Evolutionary conservation across 2,113 vertebrate species (phyloP).

Genomic region (Dicaeum eximium): DNA sequence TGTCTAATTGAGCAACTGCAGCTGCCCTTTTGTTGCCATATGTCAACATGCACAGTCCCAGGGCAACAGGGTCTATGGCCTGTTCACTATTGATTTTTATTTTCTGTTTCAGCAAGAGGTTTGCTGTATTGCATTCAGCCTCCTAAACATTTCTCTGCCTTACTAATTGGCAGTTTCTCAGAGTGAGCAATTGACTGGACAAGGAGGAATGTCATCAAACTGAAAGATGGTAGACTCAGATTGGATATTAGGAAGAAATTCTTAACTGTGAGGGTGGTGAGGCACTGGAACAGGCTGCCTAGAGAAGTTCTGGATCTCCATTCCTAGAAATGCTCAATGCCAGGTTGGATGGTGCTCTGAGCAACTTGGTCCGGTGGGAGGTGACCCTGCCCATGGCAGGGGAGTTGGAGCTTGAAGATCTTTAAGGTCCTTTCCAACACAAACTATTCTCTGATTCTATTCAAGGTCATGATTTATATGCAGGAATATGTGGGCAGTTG

Average conservation of each 20-base stretch:
- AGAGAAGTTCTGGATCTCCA: not conserved
- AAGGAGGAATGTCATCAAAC: not conserved
- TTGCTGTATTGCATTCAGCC: not conserved
- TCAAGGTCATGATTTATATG: not conserved
- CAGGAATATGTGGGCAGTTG: not conserved
- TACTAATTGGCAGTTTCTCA: not conserved
- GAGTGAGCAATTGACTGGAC: not conserved
- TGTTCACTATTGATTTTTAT: not conserved
- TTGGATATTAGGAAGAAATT: not conserved
- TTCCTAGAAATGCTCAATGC: not conserved
- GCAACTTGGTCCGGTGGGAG: not conserved
- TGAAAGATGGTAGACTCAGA: not conserved
- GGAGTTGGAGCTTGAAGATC: not conserved
- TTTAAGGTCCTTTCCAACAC: not conserved
- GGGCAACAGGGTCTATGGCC: not conserved
- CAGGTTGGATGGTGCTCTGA: not conserved
- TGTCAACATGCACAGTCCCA: not conserved
- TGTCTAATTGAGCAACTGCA: not conserved
- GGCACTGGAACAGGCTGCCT: not conserved
- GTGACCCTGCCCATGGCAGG: not conserved
- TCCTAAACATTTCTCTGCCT: not conserved
- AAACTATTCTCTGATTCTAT: not conserved
- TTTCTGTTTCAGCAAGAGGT: not conserved
- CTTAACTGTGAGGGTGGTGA: not conserved
- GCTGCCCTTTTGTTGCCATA: not conserved